Evolutionary conservation across 1,140 invertebrate species (phyloP), one percentile per base, ranked within the genome.

Genomic region (Ptiloglossa arizonensis): DNA sequence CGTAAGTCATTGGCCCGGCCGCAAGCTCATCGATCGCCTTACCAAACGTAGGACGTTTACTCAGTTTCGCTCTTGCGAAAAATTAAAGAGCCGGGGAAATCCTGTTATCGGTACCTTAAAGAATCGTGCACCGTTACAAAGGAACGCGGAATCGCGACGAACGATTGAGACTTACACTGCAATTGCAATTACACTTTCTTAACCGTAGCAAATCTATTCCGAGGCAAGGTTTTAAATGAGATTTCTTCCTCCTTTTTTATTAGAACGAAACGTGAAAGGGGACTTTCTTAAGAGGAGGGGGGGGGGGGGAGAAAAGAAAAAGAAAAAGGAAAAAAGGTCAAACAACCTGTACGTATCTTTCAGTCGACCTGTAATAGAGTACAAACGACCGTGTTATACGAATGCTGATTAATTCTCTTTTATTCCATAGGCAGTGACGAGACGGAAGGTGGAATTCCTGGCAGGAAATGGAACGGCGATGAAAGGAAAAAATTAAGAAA

Each of bases 1-100:
- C 83, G 79, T 87, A 81, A 89, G 74, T 89, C 86, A 87, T 86
- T 87, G 79, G 46, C 29, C 60, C 50, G 41, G 71, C 79, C 78
- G 29, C 66, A 69, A 64, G 72, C 69, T 72, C 63, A 79, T 85
- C 75, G 82, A 85, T 85, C 81, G 67, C 32, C 52, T 82, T 50
- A 46, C 38, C 71, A 59, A 67, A 66, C 35, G 46, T 38, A 17
- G 17, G 11, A 50, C 64, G 54, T 76, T 76, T 76, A 38, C 64
- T 59, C 64, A 29, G 54, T 52, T 50, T 64, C 41, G 64, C n/a
- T 68, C 50, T 76, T 60, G 54, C 29, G 73, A 57, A 22, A 59
- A 69, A 76, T 76, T 76, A 69, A 57, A 69, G 32, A 59, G 44
- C 44, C 64, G 22, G 27, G 32, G 27, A 48, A 59, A 69, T 60